These are phyloP conservation scores for Nematolebias whitei DNA, from an alignment of 2,113 vertebrate species.

Conservation along the genomic window DNA sequence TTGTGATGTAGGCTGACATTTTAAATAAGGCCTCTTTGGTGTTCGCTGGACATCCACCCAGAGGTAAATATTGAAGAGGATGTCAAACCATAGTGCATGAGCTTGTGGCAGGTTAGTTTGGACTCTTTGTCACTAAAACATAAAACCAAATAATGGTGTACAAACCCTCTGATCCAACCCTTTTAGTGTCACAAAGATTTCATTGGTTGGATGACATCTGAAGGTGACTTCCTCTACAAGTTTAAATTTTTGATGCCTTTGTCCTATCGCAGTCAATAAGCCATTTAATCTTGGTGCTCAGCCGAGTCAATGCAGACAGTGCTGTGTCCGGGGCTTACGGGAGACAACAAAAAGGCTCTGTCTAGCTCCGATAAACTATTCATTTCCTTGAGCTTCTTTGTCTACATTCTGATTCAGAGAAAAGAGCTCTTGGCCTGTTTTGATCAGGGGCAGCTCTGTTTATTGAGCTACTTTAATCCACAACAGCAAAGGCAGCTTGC, in stretches of 20 bases:
- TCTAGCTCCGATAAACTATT: constrained; percentile 78
- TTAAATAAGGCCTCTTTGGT: constrained; percentile 22
- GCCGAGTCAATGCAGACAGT: constrained; percentile 74
- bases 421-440: constrained; percentile 77
- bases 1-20: constrained; percentile 26
- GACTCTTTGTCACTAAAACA: constrained; percentile 17
- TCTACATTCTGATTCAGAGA: constrained; percentile 74
- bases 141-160: constrained; percentile 20
- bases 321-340: constrained; percentile 68
- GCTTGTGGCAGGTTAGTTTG: constrained; percentile 19
- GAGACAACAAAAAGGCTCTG: constrained; percentile 69
- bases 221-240: constrained; percentile 75
- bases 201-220: constrained; percentile 65
- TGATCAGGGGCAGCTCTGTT: constrained; percentile 76
- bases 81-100: constrained; percentile 21
- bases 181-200: constrained; percentile 27
- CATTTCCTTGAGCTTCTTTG: constrained; percentile 77
- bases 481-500: constrained; percentile 53
- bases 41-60: constrained; percentile 5
- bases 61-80: constrained; percentile 34
- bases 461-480: constrained; percentile 82
- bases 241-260: constrained; percentile 66
- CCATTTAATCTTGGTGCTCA: constrained; percentile 78
- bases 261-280: constrained; percentile 80
- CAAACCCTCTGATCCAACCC: constrained; percentile 20